These are phyloP conservation scores for Stichopus chloronotus DNA, from an alignment of 35 echinoderm and acorn worm species.

Conservation along the genomic window DNA sequence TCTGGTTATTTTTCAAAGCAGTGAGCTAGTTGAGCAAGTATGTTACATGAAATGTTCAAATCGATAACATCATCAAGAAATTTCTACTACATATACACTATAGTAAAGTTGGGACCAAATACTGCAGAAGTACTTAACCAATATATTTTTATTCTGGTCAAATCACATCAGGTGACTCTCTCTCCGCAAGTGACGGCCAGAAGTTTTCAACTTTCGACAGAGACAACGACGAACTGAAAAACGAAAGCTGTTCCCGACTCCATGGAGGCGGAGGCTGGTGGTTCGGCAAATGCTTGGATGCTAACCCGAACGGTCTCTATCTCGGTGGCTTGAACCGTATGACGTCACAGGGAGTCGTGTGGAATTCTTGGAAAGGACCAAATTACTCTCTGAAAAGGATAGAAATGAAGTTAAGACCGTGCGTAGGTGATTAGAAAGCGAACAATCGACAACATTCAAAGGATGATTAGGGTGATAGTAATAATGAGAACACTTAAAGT, in stretches of 20 bases:
- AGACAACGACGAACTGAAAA: conserved; percentile 48
- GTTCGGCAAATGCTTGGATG: conserved; percentile 64
- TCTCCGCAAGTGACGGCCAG: conserved; percentile 53
- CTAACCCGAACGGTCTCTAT: conserved; percentile 81
- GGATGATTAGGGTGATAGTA: background rate
- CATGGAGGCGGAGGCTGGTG: conserved; percentile 78
- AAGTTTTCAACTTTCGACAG: conserved; percentile 73
- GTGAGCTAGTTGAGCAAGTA: too few species aligned
- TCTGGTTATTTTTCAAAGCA: too few species aligned
- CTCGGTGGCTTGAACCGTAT: conserved; percentile 64
- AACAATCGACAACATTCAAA: background rate
- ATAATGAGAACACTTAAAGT: background rate
- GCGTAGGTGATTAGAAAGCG: conserved; percentile 30
- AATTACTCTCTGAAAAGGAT: conserved; percentile 85
- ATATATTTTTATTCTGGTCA: too few species aligned
- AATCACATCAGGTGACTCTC: conserved; percentile 57
- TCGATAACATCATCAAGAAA: too few species aligned
- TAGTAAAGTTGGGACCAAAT: too few species aligned
- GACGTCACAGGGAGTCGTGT: conserved; percentile 68
- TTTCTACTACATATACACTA: too few species aligned
- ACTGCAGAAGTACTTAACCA: too few species aligned
- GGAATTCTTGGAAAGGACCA: conserved; percentile 79
- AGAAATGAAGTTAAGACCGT: conserved; percentile 65
- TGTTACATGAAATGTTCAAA: too few species aligned
- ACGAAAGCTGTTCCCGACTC: conserved; percentile 51